Conservation (phyloP, 1,140 invertebrate genomes). For the Bombus superbus region DNA sequence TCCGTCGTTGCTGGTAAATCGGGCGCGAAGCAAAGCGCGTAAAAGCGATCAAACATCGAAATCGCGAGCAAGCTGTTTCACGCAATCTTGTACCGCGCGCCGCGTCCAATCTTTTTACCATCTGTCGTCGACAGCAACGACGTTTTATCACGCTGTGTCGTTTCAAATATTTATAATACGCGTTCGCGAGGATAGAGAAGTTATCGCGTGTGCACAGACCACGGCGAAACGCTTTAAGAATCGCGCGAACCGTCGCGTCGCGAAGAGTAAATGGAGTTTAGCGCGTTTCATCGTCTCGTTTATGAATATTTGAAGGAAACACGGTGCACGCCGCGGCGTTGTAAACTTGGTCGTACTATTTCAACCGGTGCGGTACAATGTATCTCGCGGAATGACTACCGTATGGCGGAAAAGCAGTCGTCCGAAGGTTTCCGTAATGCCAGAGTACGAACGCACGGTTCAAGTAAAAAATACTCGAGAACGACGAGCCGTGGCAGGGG, state of each 20-base stretch:
- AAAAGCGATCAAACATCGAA: neutral
- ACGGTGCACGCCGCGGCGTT: neutral
- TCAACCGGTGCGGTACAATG: neutral
- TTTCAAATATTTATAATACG: neutral
- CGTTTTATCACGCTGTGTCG: neutral
- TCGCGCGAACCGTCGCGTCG: neutral
- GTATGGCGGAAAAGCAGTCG: neutral
- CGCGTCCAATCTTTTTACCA: neutral
- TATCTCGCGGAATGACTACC: neutral
- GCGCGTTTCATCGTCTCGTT: neutral
- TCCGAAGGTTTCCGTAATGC: neutral
- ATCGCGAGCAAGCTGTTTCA: neutral
- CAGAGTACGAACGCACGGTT: slow-evolving; percentile 1
- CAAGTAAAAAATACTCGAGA: slow-evolving; percentile 3
- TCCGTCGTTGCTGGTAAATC: neutral
- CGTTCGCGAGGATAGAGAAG: neutral
- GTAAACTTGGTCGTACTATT: neutral
- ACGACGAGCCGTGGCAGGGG: neutral
- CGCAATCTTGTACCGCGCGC: neutral
- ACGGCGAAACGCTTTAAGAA: too few species aligned
- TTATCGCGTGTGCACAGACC: neutral
- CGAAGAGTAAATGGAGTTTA: neutral
- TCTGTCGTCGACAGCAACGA: neutral
- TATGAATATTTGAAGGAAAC: slow-evolving; percentile 25
- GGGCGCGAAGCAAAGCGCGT: neutral